phyloP scores from a whole-genome alignment of 2,888 invertebrate genomes.

The Drosophila fulvimacula region DNA sequence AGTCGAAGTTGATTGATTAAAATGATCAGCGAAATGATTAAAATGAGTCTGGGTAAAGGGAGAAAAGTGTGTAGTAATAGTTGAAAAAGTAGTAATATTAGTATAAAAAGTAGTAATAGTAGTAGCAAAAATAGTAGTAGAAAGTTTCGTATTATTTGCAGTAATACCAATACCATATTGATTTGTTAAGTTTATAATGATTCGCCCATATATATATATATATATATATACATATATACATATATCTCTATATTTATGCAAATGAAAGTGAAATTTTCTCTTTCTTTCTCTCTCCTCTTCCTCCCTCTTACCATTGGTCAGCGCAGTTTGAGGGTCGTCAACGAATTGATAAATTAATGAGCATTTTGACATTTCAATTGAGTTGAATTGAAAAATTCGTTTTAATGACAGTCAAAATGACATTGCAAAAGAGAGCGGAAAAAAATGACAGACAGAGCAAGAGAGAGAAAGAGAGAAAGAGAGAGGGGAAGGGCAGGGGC shows the following conservation, averaged over 20 bases:
- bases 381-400: conserved; percentile 63
- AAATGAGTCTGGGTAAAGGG: too few relatives aligned
- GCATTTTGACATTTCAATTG: conserved; percentile 69
- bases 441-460: background rate
- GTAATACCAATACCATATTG: background rate
- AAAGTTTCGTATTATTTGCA: background rate
- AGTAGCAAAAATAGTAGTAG: background rate
- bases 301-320: background rate
- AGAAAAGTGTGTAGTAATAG: background rate
- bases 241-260: too few relatives aligned
- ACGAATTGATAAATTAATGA: conserved; percentile 72
- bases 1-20: conserved; percentile 37
- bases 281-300: too few relatives aligned
- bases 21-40: conserved; percentile 7
- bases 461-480: background rate
- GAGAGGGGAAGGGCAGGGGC: background rate
- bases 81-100: background rate
- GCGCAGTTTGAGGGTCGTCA: conserved; percentile 18
- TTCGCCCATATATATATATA: background rate
- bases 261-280: conserved; percentile 8
- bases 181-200: background rate
- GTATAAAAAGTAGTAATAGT: background rate
- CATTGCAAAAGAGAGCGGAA: conserved; percentile 6
- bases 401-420: conserved; percentile 54
- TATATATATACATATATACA: too few relatives aligned